phyloP scores from a whole-genome alignment of 2,797 vertebrate genomes.

The Silurus lanzhouensis region DNA sequence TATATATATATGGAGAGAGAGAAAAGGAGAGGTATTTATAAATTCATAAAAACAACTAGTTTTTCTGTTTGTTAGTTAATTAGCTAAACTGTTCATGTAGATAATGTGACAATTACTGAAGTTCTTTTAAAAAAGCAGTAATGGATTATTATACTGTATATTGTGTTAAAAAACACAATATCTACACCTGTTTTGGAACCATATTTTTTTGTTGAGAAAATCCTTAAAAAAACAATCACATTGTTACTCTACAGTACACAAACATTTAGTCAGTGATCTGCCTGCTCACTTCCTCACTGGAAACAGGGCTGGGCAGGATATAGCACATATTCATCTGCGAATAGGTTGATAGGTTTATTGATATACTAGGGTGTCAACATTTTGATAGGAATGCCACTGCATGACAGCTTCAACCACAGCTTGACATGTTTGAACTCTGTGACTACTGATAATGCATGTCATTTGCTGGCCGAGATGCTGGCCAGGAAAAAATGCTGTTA shows the following conservation, averaged over 20 bases:
- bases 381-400: background rate
- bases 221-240: background rate
- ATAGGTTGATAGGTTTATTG: background rate
- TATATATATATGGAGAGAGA: no score
- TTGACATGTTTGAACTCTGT: background rate
- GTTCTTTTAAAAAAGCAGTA: background rate
- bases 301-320: background rate
- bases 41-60: no score
- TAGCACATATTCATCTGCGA: background rate
- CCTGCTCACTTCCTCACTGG: background rate
- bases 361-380: background rate
- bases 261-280: conserved; percentile 1
- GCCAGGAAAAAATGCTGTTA: background rate
- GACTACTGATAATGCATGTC: background rate
- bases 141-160: background rate
- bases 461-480: background rate
- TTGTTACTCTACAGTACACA: background rate
- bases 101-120: background rate
- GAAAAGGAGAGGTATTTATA: no score
- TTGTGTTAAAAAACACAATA: background rate
- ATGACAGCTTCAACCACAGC: background rate
- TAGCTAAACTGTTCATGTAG: background rate
- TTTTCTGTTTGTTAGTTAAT: background rate
- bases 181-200: background rate
- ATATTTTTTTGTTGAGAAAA: background rate